These are phyloP conservation scores for Nephotettix cincticeps DNA, from an alignment of 1,140 invertebrate species.

Conservation along the genomic window DNA sequence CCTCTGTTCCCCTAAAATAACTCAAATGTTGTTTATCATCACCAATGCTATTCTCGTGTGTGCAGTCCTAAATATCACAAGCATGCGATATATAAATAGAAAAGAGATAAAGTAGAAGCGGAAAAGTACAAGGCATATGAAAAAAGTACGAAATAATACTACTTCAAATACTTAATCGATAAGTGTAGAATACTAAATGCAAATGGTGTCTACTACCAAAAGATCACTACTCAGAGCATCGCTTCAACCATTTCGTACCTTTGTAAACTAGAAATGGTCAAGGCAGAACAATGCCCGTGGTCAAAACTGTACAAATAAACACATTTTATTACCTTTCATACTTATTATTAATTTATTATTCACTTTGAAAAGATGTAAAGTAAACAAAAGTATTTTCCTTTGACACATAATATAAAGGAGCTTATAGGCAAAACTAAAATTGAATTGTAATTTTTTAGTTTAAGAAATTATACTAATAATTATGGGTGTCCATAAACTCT, in stretches of 20 bases:
- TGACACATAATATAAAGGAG: too few relatives aligned
- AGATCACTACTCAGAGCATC: too few relatives aligned
- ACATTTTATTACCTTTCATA: neutral
- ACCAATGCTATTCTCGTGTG: too few relatives aligned
- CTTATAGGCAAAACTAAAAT: too few relatives aligned
- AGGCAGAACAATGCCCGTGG: slow-evolving; percentile 6
- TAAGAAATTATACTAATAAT: too few relatives aligned
- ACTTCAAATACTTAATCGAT: neutral
- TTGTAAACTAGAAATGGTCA: slow-evolving; percentile 11
- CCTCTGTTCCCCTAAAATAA: too few relatives aligned
- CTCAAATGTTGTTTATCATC: too few relatives aligned
- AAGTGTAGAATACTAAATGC: too few relatives aligned
- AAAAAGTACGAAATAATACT: neutral
- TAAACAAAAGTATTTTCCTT: neutral
- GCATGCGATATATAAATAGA: neutral
- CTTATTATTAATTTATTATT: neutral
- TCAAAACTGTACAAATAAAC: slow-evolving; percentile 11
- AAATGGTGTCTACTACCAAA: too few relatives aligned
- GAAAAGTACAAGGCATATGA: neutral
- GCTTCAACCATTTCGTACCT: neutral
- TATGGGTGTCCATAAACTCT: too few relatives aligned
- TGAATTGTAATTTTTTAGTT: too few relatives aligned
- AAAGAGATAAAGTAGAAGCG: neutral
- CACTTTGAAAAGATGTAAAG: neutral
- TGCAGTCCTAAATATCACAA: neutral